Evolutionary conservation across 2,888 invertebrate genomes (phyloP), one percentile per base, ranked within the genome.

Genomic region (Cacoxenus indagator): DNA sequence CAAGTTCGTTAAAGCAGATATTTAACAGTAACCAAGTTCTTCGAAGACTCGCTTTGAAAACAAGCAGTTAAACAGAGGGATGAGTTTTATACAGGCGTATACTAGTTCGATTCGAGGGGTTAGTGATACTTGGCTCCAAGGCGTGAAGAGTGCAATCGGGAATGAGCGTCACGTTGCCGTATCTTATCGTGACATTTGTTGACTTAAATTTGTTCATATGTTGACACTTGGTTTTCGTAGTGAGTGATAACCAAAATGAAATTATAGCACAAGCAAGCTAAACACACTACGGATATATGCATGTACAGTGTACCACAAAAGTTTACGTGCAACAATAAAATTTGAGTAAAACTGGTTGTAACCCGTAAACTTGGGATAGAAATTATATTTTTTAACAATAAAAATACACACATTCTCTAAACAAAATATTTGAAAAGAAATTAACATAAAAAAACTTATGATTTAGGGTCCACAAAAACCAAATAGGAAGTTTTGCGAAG

Each of bases 151-250:
- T 24, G 27, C 54, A 54, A 37, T 11, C 37, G 37, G 14, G 8
- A 14, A 8, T 37, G 8, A 37, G 37, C 37, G 14, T 37, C 37
- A 14, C 3, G 9, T 37, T 37, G 37, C n/a, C 48, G n/a, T 74
- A 80, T 80, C 80, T 80, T 78, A 80, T 80, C 82, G 73, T 73
- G 72, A 73, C 78, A 76, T 78, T 80, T 80, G 82, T 82, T 78
- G 79, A 80, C 82, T 82, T 76, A 77, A 80, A 82, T 80, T 80
- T 81, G 78, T 80, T 77, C 82, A 78, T 81, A 80, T 81, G 82
- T 77, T 81, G 80, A 76, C 82, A 83, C 75, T 78, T 73, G 77
- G 76, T 73, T 70, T 69, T 55, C 22, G 31, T 62, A 37, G 62
- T 68, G 29, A 54, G 51, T 71, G 75, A 75, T 75, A 72, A 72